These are phyloP conservation scores for Pectinophora gossypiella DNA, from an alignment of 1,140 invertebrate genomes.

Conservation along the genomic window DNA sequence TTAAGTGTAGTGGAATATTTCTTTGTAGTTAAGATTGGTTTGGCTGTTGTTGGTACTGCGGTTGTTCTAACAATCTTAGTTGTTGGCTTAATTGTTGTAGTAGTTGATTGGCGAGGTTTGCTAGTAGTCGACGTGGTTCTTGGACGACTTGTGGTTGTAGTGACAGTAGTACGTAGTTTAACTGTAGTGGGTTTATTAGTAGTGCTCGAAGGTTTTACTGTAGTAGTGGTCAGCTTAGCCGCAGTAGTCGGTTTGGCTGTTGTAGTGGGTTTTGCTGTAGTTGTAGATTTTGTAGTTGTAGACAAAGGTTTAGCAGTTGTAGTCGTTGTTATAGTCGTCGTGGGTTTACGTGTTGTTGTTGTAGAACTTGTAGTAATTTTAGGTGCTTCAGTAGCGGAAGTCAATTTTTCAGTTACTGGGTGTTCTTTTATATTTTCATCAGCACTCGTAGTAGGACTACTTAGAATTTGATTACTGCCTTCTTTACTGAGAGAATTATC, in stretches of 20 bases:
- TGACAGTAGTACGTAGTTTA: constrained; percentile 10
- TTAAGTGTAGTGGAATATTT: constrained; percentile 25
- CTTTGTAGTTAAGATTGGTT: constrained; percentile 18
- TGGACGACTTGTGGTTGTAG: constrained; percentile 17
- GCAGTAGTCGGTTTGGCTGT: constrained; percentile 28
- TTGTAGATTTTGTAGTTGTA: constrained; percentile 24
- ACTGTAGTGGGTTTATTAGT: constrained; percentile 21
- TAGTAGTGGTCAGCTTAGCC: constrained; percentile 25
- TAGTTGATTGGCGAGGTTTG: no score
- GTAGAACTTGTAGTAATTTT: constrained; percentile 24
- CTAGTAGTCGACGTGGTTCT: constrained; percentile 33
- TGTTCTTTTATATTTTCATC: constrained; percentile 15
- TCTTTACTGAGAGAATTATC: constrained; percentile 52
- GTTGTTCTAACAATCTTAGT: constrained; percentile 21
- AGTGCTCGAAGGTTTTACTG: constrained; percentile 19
- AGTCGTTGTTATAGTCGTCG: constrained; percentile 22
- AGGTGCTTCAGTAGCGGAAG: constrained; percentile 12
- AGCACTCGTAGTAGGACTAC: constrained; percentile 28
- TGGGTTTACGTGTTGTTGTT: constrained; percentile 21
- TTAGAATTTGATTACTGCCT: constrained; percentile 36
- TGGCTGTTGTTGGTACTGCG: constrained; percentile 15
- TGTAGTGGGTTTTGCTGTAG: constrained; percentile 29
- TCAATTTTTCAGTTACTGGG: constrained; percentile 30
- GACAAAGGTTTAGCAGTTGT: constrained; percentile 23
- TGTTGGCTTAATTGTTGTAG: no score